A percentile compares a stretch with the other conserved stretches of the same genome.
Evolutionary conservation across 2,888 invertebrate genomes (phyloP).

Genomic region (Osedax frankpressi): DNA sequence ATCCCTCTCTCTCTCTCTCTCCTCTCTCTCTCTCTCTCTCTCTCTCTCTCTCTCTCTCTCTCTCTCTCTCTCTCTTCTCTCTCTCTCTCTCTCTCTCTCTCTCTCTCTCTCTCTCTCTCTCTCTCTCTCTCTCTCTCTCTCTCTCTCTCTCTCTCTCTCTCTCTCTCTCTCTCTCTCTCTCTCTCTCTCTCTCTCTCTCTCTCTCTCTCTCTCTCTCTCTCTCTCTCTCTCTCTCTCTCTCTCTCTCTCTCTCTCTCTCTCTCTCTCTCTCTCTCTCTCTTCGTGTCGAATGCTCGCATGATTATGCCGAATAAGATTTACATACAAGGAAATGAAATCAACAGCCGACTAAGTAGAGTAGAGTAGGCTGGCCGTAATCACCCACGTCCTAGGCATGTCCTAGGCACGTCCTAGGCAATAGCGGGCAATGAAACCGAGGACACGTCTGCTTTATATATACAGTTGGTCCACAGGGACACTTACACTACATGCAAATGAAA

Average conservation of each 20-base stretch:
- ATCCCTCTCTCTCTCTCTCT: conserved; percentile 19
- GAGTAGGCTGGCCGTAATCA: too few species aligned
- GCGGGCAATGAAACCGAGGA: too few species aligned
- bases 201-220: background rate
- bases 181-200: background rate
- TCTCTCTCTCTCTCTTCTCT: background rate
- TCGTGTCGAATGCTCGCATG: too few species aligned
- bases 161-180: background rate
- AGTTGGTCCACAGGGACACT: too few species aligned
- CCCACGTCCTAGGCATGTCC: too few species aligned
- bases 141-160: background rate
- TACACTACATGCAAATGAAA: too few species aligned
- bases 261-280: background rate
- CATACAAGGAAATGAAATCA: too few species aligned
- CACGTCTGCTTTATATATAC: too few species aligned
- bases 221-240: background rate
- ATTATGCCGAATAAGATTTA: too few species aligned
- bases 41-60: background rate
- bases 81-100: background rate
- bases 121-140: background rate
- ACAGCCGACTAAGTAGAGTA: too few species aligned
- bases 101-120: background rate
- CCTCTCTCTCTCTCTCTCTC: conserved; percentile 14
- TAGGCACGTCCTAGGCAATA: too few species aligned
- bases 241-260: background rate